Conservation (phyloP, 1,140 invertebrate genomes). For the Delia radicum region DNA sequence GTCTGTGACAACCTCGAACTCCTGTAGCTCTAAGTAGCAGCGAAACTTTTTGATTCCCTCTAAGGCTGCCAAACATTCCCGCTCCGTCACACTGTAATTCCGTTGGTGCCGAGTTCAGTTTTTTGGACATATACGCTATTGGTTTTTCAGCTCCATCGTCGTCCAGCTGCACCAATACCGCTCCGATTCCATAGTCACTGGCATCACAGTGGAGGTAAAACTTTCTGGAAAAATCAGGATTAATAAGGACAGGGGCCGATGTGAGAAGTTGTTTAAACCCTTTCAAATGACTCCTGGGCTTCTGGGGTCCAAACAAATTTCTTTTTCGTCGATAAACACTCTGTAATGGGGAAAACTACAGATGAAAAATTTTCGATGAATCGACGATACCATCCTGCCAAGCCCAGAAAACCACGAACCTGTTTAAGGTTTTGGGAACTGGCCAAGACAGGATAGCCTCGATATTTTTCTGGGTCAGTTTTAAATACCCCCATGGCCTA, state of each 20-base stretch:
- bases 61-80: constrained; percentile 56
- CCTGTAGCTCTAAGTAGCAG: constrained; percentile 49
- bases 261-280: not conserved
- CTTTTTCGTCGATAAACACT: not conserved
- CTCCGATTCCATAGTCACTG: not conserved
- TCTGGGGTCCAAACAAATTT: not conserved
- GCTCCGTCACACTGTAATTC: constrained; percentile 44
- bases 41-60: constrained; percentile 54
- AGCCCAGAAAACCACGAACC: not conserved
- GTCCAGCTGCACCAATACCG: not conserved
- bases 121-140: constrained; percentile 3
- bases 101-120: constrained; percentile 26
- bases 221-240: not conserved
- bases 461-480: not conserved
- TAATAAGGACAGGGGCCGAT: not conserved
- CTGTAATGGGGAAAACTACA: not conserved
- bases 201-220: no score
- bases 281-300: not conserved
- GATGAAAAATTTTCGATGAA: not conserved
- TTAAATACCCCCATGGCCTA: not conserved
- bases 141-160: not conserved
- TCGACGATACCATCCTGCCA: not conserved
- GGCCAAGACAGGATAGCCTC: not conserved
- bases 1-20: constrained; percentile 52
- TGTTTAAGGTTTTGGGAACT: not conserved